phyloP scores from a whole-genome alignment of 2,797 vertebrate species.

The Xiphorhynchus erythropygius region DNA sequence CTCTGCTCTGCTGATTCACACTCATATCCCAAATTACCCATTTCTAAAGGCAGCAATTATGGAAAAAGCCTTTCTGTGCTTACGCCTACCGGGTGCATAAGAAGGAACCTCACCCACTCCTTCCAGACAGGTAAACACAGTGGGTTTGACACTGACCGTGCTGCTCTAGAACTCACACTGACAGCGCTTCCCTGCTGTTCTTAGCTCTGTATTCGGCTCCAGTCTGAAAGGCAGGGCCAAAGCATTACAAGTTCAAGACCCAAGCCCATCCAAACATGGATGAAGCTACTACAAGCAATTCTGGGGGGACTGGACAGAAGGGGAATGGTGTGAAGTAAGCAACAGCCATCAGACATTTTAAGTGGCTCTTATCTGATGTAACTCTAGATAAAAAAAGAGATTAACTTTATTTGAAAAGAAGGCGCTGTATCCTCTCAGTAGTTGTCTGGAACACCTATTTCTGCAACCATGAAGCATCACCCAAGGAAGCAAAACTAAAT shows the following conservation, averaged over 20 bases:
- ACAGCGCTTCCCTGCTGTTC: not conserved
- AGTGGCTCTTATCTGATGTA: not conserved
- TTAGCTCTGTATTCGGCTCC: not conserved
- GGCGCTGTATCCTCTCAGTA: not conserved
- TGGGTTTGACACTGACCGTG: not conserved
- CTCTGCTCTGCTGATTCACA: conserved; percentile 5
- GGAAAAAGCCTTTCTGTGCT: conserved; percentile 41
- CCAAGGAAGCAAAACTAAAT: not conserved
- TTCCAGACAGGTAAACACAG: not conserved
- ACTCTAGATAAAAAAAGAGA: not conserved
- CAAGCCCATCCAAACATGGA: not conserved
- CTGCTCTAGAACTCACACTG: not conserved
- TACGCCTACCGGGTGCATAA: not conserved
- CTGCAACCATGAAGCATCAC: not conserved
- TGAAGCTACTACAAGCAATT: not conserved
- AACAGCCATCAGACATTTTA: not conserved
- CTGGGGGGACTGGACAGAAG: not conserved
- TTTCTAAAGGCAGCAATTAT: not conserved
- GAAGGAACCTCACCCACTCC: not conserved
- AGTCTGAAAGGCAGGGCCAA: not conserved
- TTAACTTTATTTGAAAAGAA: not conserved
- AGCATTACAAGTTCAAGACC: not conserved
- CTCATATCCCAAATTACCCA: not conserved
- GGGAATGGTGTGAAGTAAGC: not conserved
- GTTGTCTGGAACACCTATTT: not conserved